Evolutionary conservation across 30 jellyfish, hydroid and myxozoan species (phyloP).

Genomic region (Pelagia noctiluca): DNA sequence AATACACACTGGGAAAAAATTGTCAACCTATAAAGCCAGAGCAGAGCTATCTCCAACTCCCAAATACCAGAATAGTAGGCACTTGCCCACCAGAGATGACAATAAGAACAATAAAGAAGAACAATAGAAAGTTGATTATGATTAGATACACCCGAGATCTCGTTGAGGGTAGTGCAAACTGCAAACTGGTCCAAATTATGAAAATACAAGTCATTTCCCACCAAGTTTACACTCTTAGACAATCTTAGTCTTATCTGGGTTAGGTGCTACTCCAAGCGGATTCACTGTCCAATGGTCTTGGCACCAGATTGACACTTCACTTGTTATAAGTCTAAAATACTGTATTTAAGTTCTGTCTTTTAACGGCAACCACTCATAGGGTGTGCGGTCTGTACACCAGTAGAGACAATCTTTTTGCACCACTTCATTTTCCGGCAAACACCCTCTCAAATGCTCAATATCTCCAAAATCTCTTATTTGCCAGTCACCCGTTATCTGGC

Average conservation of each 20-base stretch:
- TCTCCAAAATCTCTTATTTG: slow-evolving; percentile 71
- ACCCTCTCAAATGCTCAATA: slow-evolving; percentile 72
- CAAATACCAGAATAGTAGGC: no score
- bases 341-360: slow-evolving; percentile 53
- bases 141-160: no score
- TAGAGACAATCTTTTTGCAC: slow-evolving; percentile 58
- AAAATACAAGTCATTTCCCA: slow-evolving; percentile 11
- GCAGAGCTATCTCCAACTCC: no score
- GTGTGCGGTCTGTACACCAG: slow-evolving; percentile 89
- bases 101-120: no score
- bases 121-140: no score
- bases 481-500: slow-evolving; percentile 44
- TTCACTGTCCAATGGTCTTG: slow-evolving; percentile 82
- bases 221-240: slow-evolving; percentile 77
- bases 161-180: no score
- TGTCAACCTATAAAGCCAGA: no score
- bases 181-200: no score
- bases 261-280: slow-evolving; percentile 84
- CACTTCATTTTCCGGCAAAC: slow-evolving; percentile 64
- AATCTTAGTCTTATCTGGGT: slow-evolving; percentile 63
- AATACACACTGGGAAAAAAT: no score
- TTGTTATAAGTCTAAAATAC: slow-evolving; percentile 70
- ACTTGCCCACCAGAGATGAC: no score
- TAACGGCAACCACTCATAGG: slow-evolving; percentile 79
- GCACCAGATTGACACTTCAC: slow-evolving; percentile 84